These are phyloP conservation scores for Cactoblastis cactorum DNA, from an alignment of 2,888 invertebrate species.

Conservation along the genomic window DNA sequence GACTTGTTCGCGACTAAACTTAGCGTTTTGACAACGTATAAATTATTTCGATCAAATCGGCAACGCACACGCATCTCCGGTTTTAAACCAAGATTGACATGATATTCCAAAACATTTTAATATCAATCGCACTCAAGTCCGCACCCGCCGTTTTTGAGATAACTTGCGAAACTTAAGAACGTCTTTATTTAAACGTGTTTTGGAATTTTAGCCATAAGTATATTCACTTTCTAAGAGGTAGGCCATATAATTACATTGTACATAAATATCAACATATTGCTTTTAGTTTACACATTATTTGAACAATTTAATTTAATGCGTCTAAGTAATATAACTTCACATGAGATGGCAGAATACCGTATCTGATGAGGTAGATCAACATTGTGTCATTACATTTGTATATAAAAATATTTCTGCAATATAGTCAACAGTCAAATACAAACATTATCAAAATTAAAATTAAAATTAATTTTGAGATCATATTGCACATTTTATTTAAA, in stretches of 20 bases:
- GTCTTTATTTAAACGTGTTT: neutral
- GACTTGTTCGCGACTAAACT: neutral
- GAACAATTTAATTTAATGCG: constrained; percentile 27
- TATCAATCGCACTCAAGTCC: neutral
- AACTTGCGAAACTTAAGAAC: neutral
- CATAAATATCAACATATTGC: constrained; percentile 28
- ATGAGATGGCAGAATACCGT: constrained; percentile 35
- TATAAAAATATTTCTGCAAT: constrained; percentile 79
- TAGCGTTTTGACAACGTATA: neutral
- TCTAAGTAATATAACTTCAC: constrained; percentile 28
- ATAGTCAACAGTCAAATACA: constrained; percentile 77
- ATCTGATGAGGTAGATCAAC: constrained; percentile 72
- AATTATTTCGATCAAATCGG: neutral
- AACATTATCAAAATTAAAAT: constrained; percentile 76
- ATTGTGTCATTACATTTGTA: constrained; percentile 67
- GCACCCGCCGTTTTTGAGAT: neutral
- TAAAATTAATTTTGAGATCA: constrained; percentile 63
- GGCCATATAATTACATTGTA: constrained; percentile 48
- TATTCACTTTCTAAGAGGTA: constrained; percentile 39
- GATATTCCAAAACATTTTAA: neutral
- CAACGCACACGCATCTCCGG: neutral
- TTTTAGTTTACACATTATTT: constrained; percentile 23
- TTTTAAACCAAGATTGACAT: neutral
- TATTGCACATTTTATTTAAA: constrained; percentile 58
- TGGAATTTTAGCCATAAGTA: constrained; percentile 4